A percentile compares a stretch with the other conserved stretches of the same genome.
Evolutionary conservation across 64 coral and sea anemone species (phyloP).

Genomic region (Orbicella faveolata): DNA sequence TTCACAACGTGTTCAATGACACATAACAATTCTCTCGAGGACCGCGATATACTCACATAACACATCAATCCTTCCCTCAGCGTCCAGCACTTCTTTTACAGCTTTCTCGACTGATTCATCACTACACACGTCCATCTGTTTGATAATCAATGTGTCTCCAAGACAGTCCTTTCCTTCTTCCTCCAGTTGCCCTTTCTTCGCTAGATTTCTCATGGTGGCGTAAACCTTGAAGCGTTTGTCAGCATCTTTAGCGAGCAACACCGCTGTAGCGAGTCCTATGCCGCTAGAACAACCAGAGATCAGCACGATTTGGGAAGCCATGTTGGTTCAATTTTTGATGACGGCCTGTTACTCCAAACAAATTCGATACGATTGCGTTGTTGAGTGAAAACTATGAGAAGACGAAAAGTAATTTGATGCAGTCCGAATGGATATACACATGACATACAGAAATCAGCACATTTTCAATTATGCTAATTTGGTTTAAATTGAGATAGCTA

Average conservation of each 20-base stretch:
- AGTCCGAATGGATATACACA: too few species aligned
- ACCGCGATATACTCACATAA: constrained; percentile 24
- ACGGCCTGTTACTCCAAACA: background rate
- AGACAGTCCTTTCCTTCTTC: constrained; percentile 55
- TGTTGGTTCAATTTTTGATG: background rate
- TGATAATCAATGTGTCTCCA: constrained; percentile 63
- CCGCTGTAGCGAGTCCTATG: constrained; percentile 68
- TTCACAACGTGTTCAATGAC: too few species aligned
- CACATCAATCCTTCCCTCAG: constrained; percentile 51
- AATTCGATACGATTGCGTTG: background rate
- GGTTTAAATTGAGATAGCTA: too few species aligned
- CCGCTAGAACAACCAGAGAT: constrained; percentile 84
- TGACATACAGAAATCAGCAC: too few species aligned
- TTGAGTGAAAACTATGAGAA: background rate
- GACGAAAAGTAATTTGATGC: background rate
- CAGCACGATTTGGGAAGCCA: constrained; percentile 59
- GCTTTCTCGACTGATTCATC: constrained; percentile 62
- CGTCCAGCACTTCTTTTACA: constrained; percentile 34
- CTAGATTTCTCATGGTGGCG: constrained; percentile 81
- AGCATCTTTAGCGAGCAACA: constrained; percentile 65
- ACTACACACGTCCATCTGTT: constrained; percentile 68
- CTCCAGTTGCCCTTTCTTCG: constrained; percentile 67
- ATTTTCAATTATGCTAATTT: too few species aligned
- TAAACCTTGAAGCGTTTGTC: constrained; percentile 89
- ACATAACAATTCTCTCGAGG: background rate